Conservation (phyloP, 2,797 vertebrate genomes). For the Catamblyrhynchus diadema region DNA sequence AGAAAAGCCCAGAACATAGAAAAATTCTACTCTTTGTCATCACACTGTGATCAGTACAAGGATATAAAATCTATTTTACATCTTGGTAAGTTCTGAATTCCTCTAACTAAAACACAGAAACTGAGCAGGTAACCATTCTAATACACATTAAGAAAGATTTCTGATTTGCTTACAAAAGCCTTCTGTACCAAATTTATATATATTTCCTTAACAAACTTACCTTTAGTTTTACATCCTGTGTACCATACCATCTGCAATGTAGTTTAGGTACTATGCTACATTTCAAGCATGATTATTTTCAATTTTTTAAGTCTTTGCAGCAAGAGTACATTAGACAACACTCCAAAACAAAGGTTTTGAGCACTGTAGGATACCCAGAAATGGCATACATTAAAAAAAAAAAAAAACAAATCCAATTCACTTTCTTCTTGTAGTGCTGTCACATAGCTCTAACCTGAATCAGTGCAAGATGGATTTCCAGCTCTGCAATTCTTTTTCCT, state of each 20-base stretch:
- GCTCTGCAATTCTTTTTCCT: constrained; percentile 86
- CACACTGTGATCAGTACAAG: neutral
- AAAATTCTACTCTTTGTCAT: neutral
- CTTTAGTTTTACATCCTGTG: neutral
- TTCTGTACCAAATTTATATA: neutral
- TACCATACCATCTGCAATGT: neutral
- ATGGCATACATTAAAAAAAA: neutral
- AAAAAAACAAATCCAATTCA: neutral
- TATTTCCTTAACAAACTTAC: neutral
- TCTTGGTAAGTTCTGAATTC: neutral
- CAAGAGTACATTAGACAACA: neutral
- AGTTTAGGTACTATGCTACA: neutral
- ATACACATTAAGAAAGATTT: neutral
- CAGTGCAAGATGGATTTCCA: constrained; percentile 89
- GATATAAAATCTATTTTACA: neutral
- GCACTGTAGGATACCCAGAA: neutral
- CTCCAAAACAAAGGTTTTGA: neutral
- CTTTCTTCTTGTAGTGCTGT: neutral
- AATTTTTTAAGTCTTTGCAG: neutral
- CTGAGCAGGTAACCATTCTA: neutral
- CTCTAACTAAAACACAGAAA: neutral
- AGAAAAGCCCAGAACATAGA: neutral
- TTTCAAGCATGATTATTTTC: neutral
- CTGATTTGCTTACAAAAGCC: neutral
- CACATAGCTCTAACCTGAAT: constrained; percentile 78